Conservation (phyloP, 2,797 vertebrate genomes). For the Eulemur coronatus region DNA sequence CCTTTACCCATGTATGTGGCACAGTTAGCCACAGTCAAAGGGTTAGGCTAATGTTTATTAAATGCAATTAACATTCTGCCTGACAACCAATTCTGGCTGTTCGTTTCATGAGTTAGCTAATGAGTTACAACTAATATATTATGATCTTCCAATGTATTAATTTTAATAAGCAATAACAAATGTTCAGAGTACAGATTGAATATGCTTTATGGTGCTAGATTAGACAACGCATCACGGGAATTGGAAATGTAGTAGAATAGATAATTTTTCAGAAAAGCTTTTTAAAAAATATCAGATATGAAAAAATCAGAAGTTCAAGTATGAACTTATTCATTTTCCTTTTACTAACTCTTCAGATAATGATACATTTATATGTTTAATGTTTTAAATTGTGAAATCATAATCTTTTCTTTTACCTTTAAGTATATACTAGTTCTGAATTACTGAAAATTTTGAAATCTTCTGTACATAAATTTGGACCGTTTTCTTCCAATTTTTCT, state of each 20-base stretch:
- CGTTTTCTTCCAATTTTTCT: neutral
- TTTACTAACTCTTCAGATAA: neutral
- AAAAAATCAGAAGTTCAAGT: slow-evolving; percentile 35
- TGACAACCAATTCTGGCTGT: slow-evolving; percentile 64
- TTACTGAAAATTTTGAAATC: slow-evolving; percentile 10
- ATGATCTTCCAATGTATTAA: slow-evolving; percentile 61
- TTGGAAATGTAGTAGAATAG: neutral
- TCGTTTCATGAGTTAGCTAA: slow-evolving; percentile 76
- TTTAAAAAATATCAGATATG: slow-evolving; percentile 33
- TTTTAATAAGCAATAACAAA: slow-evolving; percentile 69
- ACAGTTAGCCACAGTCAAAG: slow-evolving; percentile 50
- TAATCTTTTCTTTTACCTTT: neutral
- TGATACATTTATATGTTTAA: neutral
- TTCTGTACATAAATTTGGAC: neutral
- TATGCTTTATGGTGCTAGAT: slow-evolving; percentile 6
- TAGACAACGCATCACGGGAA: neutral
- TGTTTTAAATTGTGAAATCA: neutral
- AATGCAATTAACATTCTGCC: slow-evolving; percentile 71
- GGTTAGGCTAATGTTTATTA: slow-evolving; percentile 69
- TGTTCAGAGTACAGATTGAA: slow-evolving; percentile 38
- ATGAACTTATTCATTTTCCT: neutral
- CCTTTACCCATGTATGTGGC: slow-evolving; percentile 13
- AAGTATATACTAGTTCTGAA: neutral
- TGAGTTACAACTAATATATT: slow-evolving; percentile 77
- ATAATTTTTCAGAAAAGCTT: slow-evolving; percentile 24